These are phyloP conservation scores for Oryzias curvinotus DNA, from an alignment of 2,113 vertebrate species.

Conservation along the genomic window DNA sequence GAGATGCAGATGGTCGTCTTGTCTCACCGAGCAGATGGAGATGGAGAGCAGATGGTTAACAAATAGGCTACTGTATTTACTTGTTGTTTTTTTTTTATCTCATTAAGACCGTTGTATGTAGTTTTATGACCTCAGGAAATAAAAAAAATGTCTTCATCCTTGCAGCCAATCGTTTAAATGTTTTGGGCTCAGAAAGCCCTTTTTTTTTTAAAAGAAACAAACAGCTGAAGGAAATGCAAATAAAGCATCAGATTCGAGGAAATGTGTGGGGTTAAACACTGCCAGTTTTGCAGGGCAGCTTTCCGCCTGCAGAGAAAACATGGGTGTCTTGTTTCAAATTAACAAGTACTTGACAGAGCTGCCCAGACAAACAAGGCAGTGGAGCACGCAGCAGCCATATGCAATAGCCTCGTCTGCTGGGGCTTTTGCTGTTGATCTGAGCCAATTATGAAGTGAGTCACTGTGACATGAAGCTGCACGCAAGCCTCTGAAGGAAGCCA, in stretches of 20 bases:
- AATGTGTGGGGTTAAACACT: conserved; percentile 23
- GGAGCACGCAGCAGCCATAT: conserved; percentile 55
- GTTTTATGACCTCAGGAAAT: too few relatives aligned
- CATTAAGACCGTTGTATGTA: too few relatives aligned
- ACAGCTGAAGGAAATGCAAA: too few relatives aligned
- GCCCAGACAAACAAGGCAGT: conserved; percentile 45
- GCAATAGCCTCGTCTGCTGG: conserved; percentile 27
- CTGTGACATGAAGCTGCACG: conserved; percentile 46
- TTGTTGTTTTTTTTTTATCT: too few relatives aligned
- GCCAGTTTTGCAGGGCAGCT: conserved; percentile 17
- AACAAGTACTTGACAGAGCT: conserved; percentile 49
- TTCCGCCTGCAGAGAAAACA: conserved; percentile 34
- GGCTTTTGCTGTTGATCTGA: conserved; percentile 61
- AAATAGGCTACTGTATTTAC: too few relatives aligned
- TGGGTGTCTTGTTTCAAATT: conserved; percentile 42
- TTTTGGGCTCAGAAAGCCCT: too few relatives aligned
- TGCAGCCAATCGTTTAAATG: too few relatives aligned
- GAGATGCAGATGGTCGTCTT: too few relatives aligned
- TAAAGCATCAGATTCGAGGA: conserved; percentile 14
- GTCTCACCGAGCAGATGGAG: too few relatives aligned
- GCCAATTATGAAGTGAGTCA: conserved; percentile 61
- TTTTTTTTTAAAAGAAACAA: too few relatives aligned
- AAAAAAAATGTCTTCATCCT: too few relatives aligned
- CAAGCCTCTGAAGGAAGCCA: conserved; percentile 40
- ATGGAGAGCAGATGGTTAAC: too few relatives aligned